Evolutionary conservation across 53 echinoderm and acorn worm genomes (phyloP), one percentile per base, ranked within the genome.

Genomic region (Antedon mediterranea): DNA sequence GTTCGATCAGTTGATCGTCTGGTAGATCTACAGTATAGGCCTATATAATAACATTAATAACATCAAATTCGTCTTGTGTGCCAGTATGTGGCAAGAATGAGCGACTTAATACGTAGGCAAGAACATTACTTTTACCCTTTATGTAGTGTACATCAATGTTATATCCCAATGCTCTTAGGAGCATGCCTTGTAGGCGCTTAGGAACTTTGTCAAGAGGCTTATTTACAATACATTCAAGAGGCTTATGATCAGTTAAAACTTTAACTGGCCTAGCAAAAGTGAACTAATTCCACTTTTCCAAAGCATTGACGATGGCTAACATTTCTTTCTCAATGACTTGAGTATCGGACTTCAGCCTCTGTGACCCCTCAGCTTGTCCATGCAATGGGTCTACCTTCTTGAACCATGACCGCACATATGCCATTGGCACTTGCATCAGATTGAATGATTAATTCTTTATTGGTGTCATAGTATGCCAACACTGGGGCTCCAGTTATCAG

Each of bases 221-320:
- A 73, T 83, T 76, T 11, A 80, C 73, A 32, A 83, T 83, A 31
- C 30, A 57, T 57, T 84, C 87, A 11, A 81, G 33, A 0, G 88
- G 83, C 20, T 85, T 89, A 76, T 85, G 83, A 77, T 86, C 79
- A 28, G 73, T 73, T 78, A 78, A 77, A 30, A 90, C 79, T n/a
- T 70, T 74, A 0, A 90, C 86, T 31, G 81, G 73, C 42, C 79
- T 75, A 9, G 84, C 90, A 79, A 80, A 90, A 30, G 90, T 90
- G 84, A 81, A 86, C 31, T 86, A 90, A 41, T 90, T 71, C 77
- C 86, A 90, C 37, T 87, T 90, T 31, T 86, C 83, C 23, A 90
- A 81, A 6, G 84, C 86, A 42, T 80, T 86, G 14, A 83, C 72
- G 18, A 90, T 78, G 28, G 79, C 90, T 5, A 90, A 84, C 86